phyloP scores from a whole-genome alignment of 2,113 vertebrate species.

The Lepus timidus region DNA sequence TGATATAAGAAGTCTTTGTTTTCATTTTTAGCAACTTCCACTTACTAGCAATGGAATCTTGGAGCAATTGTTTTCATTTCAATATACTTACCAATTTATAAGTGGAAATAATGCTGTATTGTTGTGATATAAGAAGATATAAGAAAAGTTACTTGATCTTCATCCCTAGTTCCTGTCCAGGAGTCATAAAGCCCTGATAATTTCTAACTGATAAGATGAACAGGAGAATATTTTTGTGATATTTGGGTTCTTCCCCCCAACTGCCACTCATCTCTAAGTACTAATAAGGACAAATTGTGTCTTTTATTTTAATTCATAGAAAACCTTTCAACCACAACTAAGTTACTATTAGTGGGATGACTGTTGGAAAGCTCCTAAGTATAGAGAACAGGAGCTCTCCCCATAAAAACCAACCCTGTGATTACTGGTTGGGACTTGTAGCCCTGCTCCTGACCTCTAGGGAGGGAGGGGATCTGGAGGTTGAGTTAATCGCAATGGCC shows the following conservation, averaged over 20 bases:
- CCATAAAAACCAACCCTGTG: background rate
- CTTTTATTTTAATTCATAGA: background rate
- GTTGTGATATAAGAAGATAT: background rate
- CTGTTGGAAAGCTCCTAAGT: background rate
- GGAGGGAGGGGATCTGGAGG: background rate
- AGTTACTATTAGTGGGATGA: background rate
- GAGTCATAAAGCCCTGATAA: background rate
- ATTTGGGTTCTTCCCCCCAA: background rate
- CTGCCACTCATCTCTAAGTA: background rate
- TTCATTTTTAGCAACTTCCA: background rate
- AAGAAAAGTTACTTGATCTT: background rate
- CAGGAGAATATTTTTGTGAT: background rate
- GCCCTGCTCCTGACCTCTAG: background rate
- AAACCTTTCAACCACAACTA: background rate
- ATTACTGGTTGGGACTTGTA: background rate
- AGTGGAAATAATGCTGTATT: background rate
- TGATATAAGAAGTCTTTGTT: background rate
- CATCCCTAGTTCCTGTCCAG: background rate
- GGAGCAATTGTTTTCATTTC: background rate
- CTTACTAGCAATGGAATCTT: background rate
- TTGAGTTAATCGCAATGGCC: background rate
- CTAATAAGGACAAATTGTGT: background rate
- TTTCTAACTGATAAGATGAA: background rate
- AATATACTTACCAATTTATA: background rate
- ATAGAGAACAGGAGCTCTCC: background rate